A percentile compares a stretch with the other conserved stretches of the same genome.
Conservation (phyloP, 2,888 invertebrate species). For the Hirtodrosophila alboralis region DNA sequence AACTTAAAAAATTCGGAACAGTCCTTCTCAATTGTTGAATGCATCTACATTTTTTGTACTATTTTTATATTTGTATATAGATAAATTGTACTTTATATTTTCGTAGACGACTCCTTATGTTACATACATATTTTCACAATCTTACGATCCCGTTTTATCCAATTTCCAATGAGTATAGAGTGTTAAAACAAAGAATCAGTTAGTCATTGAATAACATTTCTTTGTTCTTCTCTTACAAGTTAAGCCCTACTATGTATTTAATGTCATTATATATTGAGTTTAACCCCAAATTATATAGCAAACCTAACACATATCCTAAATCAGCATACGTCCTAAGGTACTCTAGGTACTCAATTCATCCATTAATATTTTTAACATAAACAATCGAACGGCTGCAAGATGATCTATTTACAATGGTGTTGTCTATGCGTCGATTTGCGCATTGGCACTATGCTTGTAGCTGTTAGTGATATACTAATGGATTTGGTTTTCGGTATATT, state of each 20-base stretch:
- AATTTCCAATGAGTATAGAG: no score
- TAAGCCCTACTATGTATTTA: background rate
- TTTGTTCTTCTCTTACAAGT: constrained; percentile 14
- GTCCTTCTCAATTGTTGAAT: no score
- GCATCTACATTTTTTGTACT: no score
- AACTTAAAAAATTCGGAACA: no score
- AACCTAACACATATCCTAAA: constrained; percentile 2
- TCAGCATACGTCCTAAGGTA: background rate
- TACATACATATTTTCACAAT: no score
- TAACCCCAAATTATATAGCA: constrained; percentile 8
- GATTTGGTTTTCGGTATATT: constrained; percentile 37
- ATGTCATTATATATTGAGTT: constrained; percentile 22
- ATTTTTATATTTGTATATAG: no score
- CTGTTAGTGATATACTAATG: constrained; percentile 34
- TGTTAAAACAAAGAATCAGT: constrained; percentile 4
- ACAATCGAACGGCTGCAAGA: constrained; percentile 13
- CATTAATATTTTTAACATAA: no score
- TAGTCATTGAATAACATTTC: constrained; percentile 8
- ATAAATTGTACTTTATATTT: no score
- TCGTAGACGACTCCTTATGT: no score
- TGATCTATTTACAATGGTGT: constrained; percentile 63
- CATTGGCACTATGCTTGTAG: constrained; percentile 47
- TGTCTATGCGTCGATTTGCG: constrained; percentile 61
- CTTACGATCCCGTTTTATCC: no score
- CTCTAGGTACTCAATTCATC: background rate